Conservation (phyloP, 2,113 vertebrate species). For the Corapipo altera region DNA sequence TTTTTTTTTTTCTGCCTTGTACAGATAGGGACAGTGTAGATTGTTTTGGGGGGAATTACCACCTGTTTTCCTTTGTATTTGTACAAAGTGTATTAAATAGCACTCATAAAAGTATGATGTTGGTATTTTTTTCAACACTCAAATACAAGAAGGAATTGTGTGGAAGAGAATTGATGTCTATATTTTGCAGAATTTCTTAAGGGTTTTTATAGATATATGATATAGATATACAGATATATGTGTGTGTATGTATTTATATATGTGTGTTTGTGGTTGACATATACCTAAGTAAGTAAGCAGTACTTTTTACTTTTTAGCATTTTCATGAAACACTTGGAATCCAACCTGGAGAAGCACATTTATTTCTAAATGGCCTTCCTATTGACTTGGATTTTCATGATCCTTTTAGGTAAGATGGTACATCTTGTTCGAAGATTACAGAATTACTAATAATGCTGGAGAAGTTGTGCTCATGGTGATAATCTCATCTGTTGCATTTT, state of each 20-base stretch:
- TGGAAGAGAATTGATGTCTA: background rate
- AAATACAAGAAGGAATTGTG: background rate
- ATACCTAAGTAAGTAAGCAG: background rate
- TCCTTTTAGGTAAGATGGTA: slow-evolving; percentile 85
- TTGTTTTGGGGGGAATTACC: background rate
- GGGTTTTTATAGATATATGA: background rate
- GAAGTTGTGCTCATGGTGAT: background rate
- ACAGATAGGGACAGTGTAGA: background rate
- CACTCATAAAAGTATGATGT: background rate
- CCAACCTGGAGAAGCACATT: slow-evolving; percentile 86
- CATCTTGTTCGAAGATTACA: background rate
- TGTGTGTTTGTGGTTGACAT: background rate
- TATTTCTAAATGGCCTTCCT: slow-evolving; percentile 91
- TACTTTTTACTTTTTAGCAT: slow-evolving; percentile 74
- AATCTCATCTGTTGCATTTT: background rate
- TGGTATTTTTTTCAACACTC: background rate
- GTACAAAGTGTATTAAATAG: background rate
- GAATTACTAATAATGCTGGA: background rate
- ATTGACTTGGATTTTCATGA: slow-evolving; percentile 87
- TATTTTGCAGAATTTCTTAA: background rate
- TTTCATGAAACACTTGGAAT: slow-evolving; percentile 83
- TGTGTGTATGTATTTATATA: background rate
- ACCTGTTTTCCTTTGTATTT: background rate
- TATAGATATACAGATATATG: background rate
- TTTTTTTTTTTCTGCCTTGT: background rate